phyloP scores from a whole-genome alignment of 2,113 vertebrate genomes.

The Donacobius atricapilla region DNA sequence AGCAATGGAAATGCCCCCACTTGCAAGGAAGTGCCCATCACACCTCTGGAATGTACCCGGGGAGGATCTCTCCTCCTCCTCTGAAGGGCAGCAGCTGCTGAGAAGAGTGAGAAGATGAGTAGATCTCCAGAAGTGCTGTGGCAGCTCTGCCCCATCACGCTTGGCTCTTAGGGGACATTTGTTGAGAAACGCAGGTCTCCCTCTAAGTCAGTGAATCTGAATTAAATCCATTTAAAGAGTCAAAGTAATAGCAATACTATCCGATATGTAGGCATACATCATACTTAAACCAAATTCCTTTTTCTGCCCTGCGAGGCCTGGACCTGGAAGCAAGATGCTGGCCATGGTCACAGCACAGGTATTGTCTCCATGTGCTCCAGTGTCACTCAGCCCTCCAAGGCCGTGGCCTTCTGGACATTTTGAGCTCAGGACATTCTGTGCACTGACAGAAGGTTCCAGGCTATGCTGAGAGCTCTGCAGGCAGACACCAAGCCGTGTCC shows the following conservation, averaged over 20 bases:
- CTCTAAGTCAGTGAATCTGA: not conserved
- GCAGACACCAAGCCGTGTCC: not conserved
- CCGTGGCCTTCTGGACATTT: accelerated
- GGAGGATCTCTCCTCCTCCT: not conserved
- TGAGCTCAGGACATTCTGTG: not conserved
- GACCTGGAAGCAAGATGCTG: not conserved
- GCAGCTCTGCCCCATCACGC: accelerated
- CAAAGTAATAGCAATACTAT: not conserved
- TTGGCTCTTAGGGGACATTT: not conserved
- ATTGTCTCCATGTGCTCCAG: not conserved
- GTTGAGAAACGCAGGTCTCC: not conserved
- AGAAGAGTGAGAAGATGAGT: accelerated
- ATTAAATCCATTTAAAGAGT: not conserved
- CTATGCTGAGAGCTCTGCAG: not conserved
- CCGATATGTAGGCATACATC: accelerated
- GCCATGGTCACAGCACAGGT: accelerated
- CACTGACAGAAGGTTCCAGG: not conserved
- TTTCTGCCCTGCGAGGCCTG: not conserved
- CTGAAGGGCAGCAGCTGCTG: not conserved
- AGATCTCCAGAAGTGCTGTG: not conserved
- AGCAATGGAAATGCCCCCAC: not conserved
- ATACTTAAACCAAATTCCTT: not conserved
- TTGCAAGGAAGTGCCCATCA: not conserved
- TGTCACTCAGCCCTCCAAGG: not conserved
- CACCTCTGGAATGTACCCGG: not conserved